Evolutionary conservation across 1,140 invertebrate genomes (phyloP).

Genomic region (Bacillus rossius): DNA sequence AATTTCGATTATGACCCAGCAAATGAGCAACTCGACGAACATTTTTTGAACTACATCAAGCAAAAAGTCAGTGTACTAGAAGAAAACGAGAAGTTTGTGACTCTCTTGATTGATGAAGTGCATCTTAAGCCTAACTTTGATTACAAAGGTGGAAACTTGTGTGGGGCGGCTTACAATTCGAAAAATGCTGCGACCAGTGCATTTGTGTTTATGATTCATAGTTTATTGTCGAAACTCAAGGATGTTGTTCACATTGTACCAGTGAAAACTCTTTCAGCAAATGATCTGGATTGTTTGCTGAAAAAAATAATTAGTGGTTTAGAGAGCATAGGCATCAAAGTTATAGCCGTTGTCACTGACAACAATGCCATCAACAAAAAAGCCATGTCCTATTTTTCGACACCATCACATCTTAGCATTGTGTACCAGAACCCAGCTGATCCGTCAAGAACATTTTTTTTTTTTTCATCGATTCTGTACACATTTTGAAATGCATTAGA

Average conservation of each 20-base stretch:
- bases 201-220: conserved; percentile 5
- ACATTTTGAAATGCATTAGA: too few species aligned
- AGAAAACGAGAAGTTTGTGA: neutral
- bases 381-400: conserved; percentile 8
- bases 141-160: conserved; percentile 9
- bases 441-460: neutral
- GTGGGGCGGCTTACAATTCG: neutral
- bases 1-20: neutral
- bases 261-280: conserved; percentile 13
- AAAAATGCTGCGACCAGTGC: conserved; percentile 1
- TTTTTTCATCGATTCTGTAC: conserved; percentile 2
- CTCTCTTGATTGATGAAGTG: conserved; percentile 9
- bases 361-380: conserved; percentile 24
- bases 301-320: conserved; percentile 16
- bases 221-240: conserved; percentile 5
- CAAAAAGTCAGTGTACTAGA: neutral
- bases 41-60: neutral
- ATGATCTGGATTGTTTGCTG: conserved; percentile 7
- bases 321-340: conserved; percentile 12
- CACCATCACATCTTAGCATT: conserved; percentile 1
- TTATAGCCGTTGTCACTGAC: conserved; percentile 14
- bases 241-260: conserved; percentile 22
- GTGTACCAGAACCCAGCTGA: conserved; percentile 6
- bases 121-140: neutral
- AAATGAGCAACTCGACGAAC: conserved; percentile 1